Base-by-base conservation (phyloP, 2,113 vertebrate species). In the Vanacampus margaritifer region DNA sequence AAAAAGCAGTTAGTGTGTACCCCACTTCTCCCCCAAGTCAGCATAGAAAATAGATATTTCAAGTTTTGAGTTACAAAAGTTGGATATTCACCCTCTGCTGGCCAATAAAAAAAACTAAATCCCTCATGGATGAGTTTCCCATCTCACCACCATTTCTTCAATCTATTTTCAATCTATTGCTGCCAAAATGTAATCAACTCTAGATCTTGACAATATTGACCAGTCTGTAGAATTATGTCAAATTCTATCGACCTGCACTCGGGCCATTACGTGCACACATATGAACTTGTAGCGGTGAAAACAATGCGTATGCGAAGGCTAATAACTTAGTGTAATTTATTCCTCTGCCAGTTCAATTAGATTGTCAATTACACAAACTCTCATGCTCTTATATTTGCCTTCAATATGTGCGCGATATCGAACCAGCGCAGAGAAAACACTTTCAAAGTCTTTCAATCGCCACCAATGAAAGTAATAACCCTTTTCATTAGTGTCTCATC, bases 301-400 rank as follows among this genome's bases (percentile, higher is more conserved):
- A 43, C 60, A 43, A 62, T 26, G 14, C 1, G 1, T 9, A 13
- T 24, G 36, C 12, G 23, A 62, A 50, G 63, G 21, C 28, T 65
- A 65, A 50, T 65, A 32, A n/a, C 32, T 64, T 28, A 48, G 14
- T 36, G 3, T 36, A 51, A 36, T 16, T 45, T 51, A 64, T 46
- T 64, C 43, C 62, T 17, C 60, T 16, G 36, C 11, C n/a, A 6
- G 37, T 24, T 23, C 62, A 32, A 35, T 48, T 35, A 32, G 63
- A 50, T 65, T 50, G 16, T 50, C 63, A 50, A 65, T 65, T 65
- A 50, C 19, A 65, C 45, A 41, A 62, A 62, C 60, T 41, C 28
- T 57, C 58, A 3, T 39, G 10, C 35, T 39, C 37, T 41, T 24
- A 62, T 43, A 62, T 41, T 24, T 41, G 37, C n/a, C 13, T 62